Evolutionary conservation across 2,797 vertebrate species (phyloP), one percentile per base, ranked within the genome.

Genomic region (Lutjanus campechanus): DNA sequence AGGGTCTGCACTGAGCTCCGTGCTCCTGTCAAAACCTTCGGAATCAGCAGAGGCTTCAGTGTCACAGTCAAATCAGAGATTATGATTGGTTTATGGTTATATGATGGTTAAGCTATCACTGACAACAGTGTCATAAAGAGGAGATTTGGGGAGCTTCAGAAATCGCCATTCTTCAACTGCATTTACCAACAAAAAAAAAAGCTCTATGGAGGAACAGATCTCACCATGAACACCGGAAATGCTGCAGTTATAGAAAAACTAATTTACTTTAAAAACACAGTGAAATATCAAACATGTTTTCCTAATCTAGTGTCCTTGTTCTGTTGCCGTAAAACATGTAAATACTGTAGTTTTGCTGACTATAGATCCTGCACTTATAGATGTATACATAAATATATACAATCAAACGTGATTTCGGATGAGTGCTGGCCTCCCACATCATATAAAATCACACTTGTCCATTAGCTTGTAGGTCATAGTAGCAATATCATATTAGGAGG

Each of bases 11-110:
- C 36, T 15, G 36, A 62, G 49, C 65, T 69, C 56, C 22, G 46
- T 43, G 20, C 13, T 62, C 55, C 51, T 70, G 67, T 71, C 54
- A 71, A 19, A 77, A 49, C 19, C n/a, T 44, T 43, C 43, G 11
- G 3, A 65, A 58, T 71, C 47, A 53, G 54, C 40, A 22, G 40
- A 62, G 51, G 25, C 16, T 29, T 50, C 20, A 7, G 43, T 17
- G 43, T 36, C n/a, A 51, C 59, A 71, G 51, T 62, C 49, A 62
- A 54, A 29, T 54, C 19, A 47, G 22, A 56, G 59, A 64, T 64
- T 10, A 65, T 50, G 50, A 53, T 40, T 36, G 16, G 46, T 49
- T 78, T 59, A 53, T 49, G 69, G 61, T 59, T 44, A 51, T 50
- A 8, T 22, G 36, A 51, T 29, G 20, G 25, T n/a, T 41, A 51